Conservation (phyloP, 2,797 vertebrate species). For the Gymnothorax javanicus region DNA sequence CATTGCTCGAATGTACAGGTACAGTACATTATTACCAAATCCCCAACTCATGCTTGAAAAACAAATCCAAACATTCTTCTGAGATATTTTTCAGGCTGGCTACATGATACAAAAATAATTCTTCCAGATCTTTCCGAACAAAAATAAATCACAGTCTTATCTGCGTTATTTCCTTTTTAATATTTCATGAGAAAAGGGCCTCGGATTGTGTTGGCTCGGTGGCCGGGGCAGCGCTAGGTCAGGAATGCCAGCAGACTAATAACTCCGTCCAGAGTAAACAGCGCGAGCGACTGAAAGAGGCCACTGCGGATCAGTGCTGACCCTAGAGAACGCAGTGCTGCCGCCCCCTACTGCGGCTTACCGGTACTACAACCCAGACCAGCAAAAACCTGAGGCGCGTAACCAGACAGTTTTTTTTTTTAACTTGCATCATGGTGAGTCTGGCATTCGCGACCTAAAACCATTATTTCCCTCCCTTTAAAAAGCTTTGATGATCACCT, state of each 20-base stretch:
- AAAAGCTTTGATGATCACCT: too few species aligned
- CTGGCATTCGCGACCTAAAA: neutral
- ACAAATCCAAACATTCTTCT: neutral
- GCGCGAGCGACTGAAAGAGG: too few species aligned
- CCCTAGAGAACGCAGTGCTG: neutral
- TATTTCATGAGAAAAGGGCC: neutral
- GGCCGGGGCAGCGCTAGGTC: neutral
- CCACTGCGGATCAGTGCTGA: neutral
- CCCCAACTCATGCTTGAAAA: neutral
- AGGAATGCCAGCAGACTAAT: slow-evolving; percentile 11
- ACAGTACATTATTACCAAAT: neutral
- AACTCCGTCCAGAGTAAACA: neutral
- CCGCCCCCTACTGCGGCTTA: slow-evolving; percentile 59
- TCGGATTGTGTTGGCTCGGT: neutral
- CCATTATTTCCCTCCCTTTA: too few species aligned
- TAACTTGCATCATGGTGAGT: neutral
- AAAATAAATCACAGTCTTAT: neutral
- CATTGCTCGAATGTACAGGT: neutral
- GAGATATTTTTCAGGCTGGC: neutral
- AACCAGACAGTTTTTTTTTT: too few species aligned
- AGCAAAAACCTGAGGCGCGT: neutral
- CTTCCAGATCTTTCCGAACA: neutral
- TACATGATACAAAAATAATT: neutral
- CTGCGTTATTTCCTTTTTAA: neutral
- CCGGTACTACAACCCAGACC: slow-evolving; percentile 27